phyloP scores from a whole-genome alignment of 2,888 invertebrate genomes.

The Erynnis tages region DNA sequence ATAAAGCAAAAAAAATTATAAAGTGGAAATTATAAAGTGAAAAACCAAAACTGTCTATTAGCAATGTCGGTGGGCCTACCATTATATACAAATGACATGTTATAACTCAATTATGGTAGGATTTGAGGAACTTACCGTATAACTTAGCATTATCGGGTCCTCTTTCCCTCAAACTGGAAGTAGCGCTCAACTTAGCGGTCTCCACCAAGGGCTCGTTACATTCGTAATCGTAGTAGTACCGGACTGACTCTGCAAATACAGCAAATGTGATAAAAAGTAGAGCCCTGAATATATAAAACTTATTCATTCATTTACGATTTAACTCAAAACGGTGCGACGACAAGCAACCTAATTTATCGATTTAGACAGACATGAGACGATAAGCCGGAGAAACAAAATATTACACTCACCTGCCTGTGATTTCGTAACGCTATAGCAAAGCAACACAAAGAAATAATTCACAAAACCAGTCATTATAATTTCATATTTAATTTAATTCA shows the following conservation, averaged over 20 bases:
- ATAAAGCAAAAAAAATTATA: too few species aligned
- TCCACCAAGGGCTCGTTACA: slow-evolving; percentile 91
- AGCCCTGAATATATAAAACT: background rate
- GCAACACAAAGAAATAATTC: slow-evolving; percentile 70
- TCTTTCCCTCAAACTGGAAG: slow-evolving; percentile 89
- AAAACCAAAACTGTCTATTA: too few species aligned
- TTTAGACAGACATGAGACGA: too few species aligned
- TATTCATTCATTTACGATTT: background rate
- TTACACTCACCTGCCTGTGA: slow-evolving; percentile 64
- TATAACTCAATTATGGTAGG: too few species aligned
- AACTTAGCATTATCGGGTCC: slow-evolving; percentile 93
- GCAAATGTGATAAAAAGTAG: background rate
- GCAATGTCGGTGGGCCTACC: too few species aligned
- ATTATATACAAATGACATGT: too few species aligned
- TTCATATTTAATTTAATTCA: slow-evolving; percentile 60
- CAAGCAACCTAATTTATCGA: background rate
- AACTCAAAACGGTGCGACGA: background rate
- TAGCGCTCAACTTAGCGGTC: slow-evolving; percentile 87
- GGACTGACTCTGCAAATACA: slow-evolving; percentile 59
- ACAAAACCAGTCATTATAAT: slow-evolving; percentile 73
- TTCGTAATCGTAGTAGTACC: slow-evolving; percentile 82
- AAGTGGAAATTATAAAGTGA: too few species aligned
- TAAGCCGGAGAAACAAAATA: slow-evolving; percentile 22
- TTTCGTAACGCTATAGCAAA: slow-evolving; percentile 61
- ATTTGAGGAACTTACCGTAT: slow-evolving; percentile 85